A percentile compares a stretch with the other conserved stretches of the same genome.
Evolutionary conservation across 1,140 invertebrate species (phyloP).

Genomic region (Drosophila quadrilineata): DNA sequence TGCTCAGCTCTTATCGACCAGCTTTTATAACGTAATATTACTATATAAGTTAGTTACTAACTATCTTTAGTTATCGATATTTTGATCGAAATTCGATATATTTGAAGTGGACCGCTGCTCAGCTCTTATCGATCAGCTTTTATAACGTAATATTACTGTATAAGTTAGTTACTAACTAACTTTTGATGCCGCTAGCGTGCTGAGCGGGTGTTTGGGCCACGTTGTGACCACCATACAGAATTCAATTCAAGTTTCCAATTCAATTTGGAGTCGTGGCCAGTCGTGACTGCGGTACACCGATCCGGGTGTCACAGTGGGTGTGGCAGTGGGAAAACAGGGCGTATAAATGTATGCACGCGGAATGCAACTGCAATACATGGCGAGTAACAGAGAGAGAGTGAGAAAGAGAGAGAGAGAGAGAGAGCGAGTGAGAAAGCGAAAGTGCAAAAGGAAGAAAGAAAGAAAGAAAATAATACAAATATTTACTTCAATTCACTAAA

Average conservation of each 20-base stretch:
- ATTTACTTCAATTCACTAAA: conserved; percentile 55
- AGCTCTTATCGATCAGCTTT: too few species aligned
- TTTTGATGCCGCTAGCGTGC: conserved; percentile 63
- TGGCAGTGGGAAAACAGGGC: background rate
- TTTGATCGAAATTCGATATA: too few species aligned
- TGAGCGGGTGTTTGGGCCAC: conserved; percentile 24
- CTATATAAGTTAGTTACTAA: too few species aligned
- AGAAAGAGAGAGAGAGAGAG: background rate
- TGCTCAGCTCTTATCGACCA: too few species aligned
- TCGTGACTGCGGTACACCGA: background rate
- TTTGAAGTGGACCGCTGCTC: too few species aligned
- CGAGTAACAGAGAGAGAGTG: conserved; percentile 10
- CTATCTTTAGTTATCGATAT: too few species aligned
- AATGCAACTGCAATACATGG: conserved; percentile 54
- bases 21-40: too few species aligned
- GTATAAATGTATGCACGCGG: conserved; percentile 37
- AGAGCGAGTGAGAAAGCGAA: conserved; percentile 22
- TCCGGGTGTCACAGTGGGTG: background rate
- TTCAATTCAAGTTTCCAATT: conserved; percentile 45
- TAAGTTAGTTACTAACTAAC: conserved; percentile 50
- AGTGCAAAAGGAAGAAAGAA: background rate
- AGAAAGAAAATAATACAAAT: conserved; percentile 52
- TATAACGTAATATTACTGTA: too few species aligned
- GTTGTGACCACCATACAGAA: conserved; percentile 27
- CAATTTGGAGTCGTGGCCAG: conserved; percentile 8